Base-by-base conservation (phyloP, 2,888 invertebrate species). In the Bugulina stolonifera region DNA sequence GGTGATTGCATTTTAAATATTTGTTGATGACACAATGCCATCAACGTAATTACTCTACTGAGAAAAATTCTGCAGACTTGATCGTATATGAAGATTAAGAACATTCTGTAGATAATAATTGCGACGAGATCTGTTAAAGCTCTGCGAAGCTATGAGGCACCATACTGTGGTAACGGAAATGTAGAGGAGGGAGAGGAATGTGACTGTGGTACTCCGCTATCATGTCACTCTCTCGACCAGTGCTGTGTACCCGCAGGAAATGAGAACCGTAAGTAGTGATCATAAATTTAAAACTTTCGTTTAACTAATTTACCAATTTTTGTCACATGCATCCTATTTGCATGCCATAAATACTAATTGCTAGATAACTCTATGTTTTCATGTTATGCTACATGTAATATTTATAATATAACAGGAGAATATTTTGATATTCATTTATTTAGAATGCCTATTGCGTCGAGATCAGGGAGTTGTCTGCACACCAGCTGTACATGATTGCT, bases 151-250 rank as follows among this genome's bases (percentile, higher is more conserved):
- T 64, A 27, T 10, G 64, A 64, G 5, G 64, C 64, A 32, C 64
- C 64, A 14, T 70, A 70, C 52, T 70, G 70, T 29, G 70, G 70
- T 14, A 70, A 70, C 23, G 70, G 70, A 2, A 22, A 23, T 3
- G 70, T 70, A n/a, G 70, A 70, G 29, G 70, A 70, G 23, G 70
- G 70, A 22, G 70, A 70, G 52, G 70, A 70, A 25, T 70, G 70
- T 43, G 70, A 70, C 52, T 70, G 70, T 25, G 70, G 70, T 3
- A 70, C 52, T 29, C n/a, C 70, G 2, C 23, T 54, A 3, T 70
- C 70, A 5, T 70, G 70, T 29, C 18, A 22, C n/a, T 22, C 43
- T 2, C 27, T 70, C 5, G 70, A 70, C 32, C 52, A 54, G 23
- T 70, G 70, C 52, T 70, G 70, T 32, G 32, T 32, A 1, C 70